These are phyloP conservation scores for Dolichotis patagonum DNA, from an alignment of 2,113 vertebrate species.

Conservation along the genomic window DNA sequence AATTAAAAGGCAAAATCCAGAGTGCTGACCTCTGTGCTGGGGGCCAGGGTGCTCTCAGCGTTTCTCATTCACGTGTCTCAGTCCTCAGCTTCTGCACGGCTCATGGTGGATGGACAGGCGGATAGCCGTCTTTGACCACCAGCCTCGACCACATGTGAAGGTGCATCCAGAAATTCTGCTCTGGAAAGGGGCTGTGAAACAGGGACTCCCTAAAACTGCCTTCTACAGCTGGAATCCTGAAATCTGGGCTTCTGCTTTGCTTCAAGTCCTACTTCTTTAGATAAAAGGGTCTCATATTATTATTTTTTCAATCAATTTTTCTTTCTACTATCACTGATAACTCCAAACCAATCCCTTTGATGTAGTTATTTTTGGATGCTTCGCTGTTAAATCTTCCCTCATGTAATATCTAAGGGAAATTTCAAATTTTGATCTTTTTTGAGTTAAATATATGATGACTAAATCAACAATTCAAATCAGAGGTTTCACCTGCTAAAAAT, in stretches of 20 bases:
- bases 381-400: not conserved
- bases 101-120: not conserved
- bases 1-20: not conserved
- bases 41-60: not conserved
- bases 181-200: not conserved
- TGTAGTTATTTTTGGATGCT: constrained; percentile 1
- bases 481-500: not conserved
- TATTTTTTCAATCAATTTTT: not conserved
- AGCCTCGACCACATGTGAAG: not conserved
- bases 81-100: not conserved
- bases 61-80: not conserved
- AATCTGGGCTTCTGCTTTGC: constrained; percentile 11
- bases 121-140: not conserved
- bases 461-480: constrained; percentile 23
- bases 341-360: constrained; percentile 18
- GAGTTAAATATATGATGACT: not conserved
- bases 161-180: not conserved
- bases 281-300: not conserved
- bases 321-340: not conserved
- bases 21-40: not conserved
- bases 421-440: constrained; percentile 30
- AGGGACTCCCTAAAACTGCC: not conserved
- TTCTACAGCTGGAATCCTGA: not conserved
- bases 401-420: constrained; percentile 17
- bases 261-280: not conserved